Percentiles rank a stretch among this genome's conserved stretches.
phyloP scores from a whole-genome alignment of 2,888 invertebrate species.

The Acleris sparsana region DNA sequence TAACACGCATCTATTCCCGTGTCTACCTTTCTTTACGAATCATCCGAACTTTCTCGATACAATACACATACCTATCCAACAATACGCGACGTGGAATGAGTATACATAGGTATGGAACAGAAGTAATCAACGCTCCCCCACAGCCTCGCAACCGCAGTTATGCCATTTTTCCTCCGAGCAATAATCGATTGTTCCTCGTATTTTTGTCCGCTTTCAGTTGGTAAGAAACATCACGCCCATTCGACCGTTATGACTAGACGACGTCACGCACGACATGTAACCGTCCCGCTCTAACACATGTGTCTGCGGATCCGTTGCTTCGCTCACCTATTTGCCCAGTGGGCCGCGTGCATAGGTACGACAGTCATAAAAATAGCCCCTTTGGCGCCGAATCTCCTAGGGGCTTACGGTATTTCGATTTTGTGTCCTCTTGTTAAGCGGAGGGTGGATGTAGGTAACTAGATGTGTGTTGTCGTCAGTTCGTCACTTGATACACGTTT shows the following conservation, averaged over 20 bases:
- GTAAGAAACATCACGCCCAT: constrained; percentile 84
- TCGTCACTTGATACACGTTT: constrained; percentile 23
- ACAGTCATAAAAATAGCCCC: constrained; percentile 84
- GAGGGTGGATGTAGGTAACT: constrained; percentile 59
- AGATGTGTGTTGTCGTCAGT: constrained; percentile 53
- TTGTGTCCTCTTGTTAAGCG: constrained; percentile 74
- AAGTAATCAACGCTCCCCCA: constrained; percentile 32
- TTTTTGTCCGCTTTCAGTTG: constrained; percentile 82
- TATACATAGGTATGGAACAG: constrained; percentile 12
- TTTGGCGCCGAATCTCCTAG: constrained; percentile 81
- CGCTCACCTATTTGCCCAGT: constrained; percentile 79
- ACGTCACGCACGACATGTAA: constrained; percentile 76
- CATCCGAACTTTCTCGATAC: constrained; percentile 17
- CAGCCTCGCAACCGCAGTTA: constrained; percentile 53
- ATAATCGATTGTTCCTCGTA: constrained; percentile 81
- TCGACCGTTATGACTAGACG: constrained; percentile 83
- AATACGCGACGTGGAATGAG: background rate
- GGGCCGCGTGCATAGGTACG: constrained; percentile 80
- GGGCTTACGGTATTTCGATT: constrained; percentile 77
- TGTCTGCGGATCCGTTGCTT: constrained; percentile 65
- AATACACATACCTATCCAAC: constrained; percentile 1
- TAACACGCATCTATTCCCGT: background rate
- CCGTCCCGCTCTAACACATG: constrained; percentile 75
- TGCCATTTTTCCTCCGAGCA: constrained; percentile 59
- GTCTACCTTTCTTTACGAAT: constrained; percentile 5